Conservation (phyloP, 2,113 vertebrate species). For the Ptychochromis oligacanthus region DNA sequence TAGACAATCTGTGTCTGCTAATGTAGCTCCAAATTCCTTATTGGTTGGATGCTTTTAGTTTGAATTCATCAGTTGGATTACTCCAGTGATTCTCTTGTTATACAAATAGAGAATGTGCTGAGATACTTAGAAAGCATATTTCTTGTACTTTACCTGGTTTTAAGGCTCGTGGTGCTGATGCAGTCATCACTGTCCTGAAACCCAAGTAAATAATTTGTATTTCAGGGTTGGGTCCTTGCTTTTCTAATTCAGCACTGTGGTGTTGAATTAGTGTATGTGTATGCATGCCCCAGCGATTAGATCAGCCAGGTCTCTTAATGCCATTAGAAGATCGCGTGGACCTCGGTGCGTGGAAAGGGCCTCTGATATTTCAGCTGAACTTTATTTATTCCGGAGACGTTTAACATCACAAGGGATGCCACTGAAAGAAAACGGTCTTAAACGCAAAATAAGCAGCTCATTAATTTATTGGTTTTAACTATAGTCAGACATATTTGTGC, state of each 20-base stretch:
- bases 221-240: background rate
- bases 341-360: background rate
- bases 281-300: conserved; percentile 43
- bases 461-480: background rate
- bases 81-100: background rate
- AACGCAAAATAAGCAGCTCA: background rate
- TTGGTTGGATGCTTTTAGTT: background rate
- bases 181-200: background rate
- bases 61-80: background rate
- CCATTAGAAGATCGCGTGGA: conserved; percentile 6
- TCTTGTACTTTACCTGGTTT: too few relatives aligned
- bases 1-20: background rate
- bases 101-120: background rate
- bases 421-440: too few relatives aligned
- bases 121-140: too few relatives aligned
- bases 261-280: too few relatives aligned
- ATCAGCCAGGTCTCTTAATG: background rate
- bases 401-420: too few relatives aligned
- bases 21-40: background rate
- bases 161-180: background rate
- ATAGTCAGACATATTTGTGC: background rate
- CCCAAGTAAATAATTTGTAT: background rate
- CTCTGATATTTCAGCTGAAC: conserved; percentile 60
- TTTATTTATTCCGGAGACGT: too few relatives aligned
- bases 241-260: background rate